phyloP scores from a whole-genome alignment of 1,140 invertebrate species.

The Heterodera carotae region DNA sequence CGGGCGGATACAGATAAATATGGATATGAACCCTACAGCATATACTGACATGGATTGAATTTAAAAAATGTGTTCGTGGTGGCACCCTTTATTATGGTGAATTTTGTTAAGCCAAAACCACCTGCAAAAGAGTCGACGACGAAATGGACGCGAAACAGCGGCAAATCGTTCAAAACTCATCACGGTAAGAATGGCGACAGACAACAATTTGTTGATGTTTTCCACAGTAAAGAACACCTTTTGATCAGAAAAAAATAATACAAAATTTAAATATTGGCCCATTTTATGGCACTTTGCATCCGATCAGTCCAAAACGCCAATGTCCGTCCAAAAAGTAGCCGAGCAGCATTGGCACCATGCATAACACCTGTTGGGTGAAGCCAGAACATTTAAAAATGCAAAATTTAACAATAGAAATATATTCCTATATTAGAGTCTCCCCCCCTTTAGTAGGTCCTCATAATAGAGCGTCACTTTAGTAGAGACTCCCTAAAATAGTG shows the following conservation, averaged over 20 bases:
- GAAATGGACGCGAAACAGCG: conserved; percentile 53
- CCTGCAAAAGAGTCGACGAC: conserved; percentile 43
- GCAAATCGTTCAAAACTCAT: conserved; percentile 58
- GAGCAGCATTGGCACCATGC: conserved; percentile 53
- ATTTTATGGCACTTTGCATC: conserved; percentile 43
- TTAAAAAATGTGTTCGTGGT: no score
- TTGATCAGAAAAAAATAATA: no score
- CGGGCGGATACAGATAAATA: no score
- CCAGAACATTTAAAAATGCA: conserved; percentile 2
- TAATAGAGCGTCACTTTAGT: no score
- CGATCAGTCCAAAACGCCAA: conserved; percentile 52
- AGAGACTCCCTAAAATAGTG: no score
- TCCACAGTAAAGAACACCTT: conserved; percentile 55
- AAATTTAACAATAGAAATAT: not conserved
- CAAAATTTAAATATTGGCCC: no score
- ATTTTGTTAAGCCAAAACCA: conserved; percentile 13
- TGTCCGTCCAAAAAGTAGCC: conserved; percentile 46
- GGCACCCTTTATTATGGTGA: no score
- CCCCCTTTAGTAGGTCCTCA: no score
- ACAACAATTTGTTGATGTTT: conserved; percentile 57
- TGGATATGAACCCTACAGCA: no score
- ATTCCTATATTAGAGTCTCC: no score
- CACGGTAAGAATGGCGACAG: conserved; percentile 52
- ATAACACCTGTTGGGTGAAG: conserved; percentile 45
- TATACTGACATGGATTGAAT: no score